A percentile compares a stretch with the other conserved stretches of the same genome.
Evolutionary conservation across 37 sponge, comb jelly and placozoan species (phyloP).

Genomic region (Haliclona indistincta): DNA sequence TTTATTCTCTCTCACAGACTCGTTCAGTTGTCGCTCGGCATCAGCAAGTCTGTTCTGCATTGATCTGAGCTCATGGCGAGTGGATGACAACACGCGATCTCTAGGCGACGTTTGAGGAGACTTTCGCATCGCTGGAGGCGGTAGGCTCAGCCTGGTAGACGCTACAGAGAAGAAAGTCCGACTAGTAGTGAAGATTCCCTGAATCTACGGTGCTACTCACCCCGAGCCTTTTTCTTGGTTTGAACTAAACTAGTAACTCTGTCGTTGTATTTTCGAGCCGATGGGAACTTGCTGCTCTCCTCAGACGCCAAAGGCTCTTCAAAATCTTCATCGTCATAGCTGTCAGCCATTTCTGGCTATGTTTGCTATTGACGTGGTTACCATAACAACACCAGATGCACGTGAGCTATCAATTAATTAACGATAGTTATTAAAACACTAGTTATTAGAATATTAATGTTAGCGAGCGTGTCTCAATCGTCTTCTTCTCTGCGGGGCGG

Average conservation of each 20-base stretch:
- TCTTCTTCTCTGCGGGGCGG: constrained; percentile 84
- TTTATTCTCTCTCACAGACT: neutral
- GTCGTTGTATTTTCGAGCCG: too few species aligned
- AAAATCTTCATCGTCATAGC: neutral
- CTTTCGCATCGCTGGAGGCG: neutral
- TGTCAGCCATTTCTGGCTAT: neutral
- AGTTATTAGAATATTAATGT: too few species aligned
- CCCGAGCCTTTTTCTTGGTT: too few species aligned
- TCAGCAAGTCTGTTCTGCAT: neutral
- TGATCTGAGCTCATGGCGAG: neutral
- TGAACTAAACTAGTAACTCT: too few species aligned
- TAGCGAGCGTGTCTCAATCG: constrained; percentile 22
- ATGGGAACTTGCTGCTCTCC: neutral
- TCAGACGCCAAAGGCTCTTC: neutral
- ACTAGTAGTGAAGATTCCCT: too few species aligned
- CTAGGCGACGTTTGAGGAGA: neutral
- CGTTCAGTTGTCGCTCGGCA: neutral
- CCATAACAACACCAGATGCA: neutral
- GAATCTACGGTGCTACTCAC: too few species aligned
- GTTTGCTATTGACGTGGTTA: neutral
- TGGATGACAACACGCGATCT: neutral
- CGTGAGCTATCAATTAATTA: neutral
- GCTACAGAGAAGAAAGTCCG: too few species aligned
- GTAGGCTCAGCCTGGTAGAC: neutral
- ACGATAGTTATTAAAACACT: neutral